phyloP scores from a whole-genome alignment of 2,888 invertebrate genomes.

The Cerceris rybyensis region DNA sequence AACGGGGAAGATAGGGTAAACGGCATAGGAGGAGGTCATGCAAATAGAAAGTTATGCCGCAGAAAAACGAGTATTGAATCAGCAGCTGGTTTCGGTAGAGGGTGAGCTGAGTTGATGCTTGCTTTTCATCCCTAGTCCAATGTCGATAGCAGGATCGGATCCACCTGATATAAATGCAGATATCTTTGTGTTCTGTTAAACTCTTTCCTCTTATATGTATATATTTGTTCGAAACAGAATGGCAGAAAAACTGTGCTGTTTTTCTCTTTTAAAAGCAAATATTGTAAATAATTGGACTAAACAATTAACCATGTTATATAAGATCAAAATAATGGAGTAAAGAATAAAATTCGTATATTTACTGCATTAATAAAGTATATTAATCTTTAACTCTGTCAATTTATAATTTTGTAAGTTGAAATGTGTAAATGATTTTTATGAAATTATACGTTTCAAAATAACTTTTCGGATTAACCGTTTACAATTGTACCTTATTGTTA shows the following conservation, averaged over 20 bases:
- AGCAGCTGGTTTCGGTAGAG: constrained; percentile 70
- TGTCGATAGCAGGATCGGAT: constrained; percentile 63
- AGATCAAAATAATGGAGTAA: too few relatives aligned
- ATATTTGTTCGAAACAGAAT: constrained; percentile 43
- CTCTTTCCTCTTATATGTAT: constrained; percentile 2
- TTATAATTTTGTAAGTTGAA: too few relatives aligned
- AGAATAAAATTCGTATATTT: too few relatives aligned
- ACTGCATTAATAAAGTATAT: too few relatives aligned
- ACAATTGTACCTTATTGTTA: too few relatives aligned
- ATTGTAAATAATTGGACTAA: too few relatives aligned
- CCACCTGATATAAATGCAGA: constrained; percentile 49
- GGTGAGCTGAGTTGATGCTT: constrained; percentile 69
- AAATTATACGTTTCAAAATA: too few relatives aligned
- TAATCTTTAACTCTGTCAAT: too few relatives aligned
- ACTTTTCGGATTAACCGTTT: too few relatives aligned
- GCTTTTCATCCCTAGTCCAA: constrained; percentile 73
- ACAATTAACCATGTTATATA: too few relatives aligned
- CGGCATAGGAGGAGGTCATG: constrained; percentile 60
- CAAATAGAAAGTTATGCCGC: constrained; percentile 80
- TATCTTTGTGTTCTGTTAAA: constrained; percentile 59
- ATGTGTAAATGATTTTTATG: too few relatives aligned
- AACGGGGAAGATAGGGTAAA: constrained; percentile 44
- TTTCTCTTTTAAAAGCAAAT: too few relatives aligned
- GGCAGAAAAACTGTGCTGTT: constrained; percentile 19
- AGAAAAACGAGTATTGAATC: constrained; percentile 81